Evolutionary conservation across 2,113 vertebrate species (phyloP), one percentile per base, ranked within the genome.

Genomic region (Opisthocomus hoazin): DNA sequence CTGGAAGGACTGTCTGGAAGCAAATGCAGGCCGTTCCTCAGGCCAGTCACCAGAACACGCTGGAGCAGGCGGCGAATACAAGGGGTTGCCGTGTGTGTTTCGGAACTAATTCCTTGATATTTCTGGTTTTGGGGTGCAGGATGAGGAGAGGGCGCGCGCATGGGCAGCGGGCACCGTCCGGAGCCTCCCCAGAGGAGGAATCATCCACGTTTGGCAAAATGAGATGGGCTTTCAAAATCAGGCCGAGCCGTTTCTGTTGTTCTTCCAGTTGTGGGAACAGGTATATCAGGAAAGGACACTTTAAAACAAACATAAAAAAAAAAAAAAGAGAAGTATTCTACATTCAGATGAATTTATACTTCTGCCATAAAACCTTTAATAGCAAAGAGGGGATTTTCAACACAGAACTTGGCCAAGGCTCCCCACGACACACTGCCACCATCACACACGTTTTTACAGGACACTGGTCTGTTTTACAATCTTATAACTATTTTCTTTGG

Each of bases 401-500:
- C 19, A 74, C n/a, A 32, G 50, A 81, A 45, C 13, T 84, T 81
- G 19, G 70, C 81, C 37, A 54, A 89, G 85, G 76, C 90, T 79
- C 86, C 94, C 91, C 82, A 64, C 10, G 8, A 75, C 50, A 80
- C 77, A 45, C 87, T 57, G 78, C 54, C 95, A 91, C 50, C 70
- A 68, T 24, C 13, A 91, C 69, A 4, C 60, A 80, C n/a, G 27
- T 45, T 37, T 93, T 84, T 86, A 93, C 74, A 89, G 75, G 90
- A 81, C 61, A 53, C 5, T 21, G 60, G 21, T 64, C 88, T 93
- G 79, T 36, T 82, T 92, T 89, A 90, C 77, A 90, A 43, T 29
- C 76, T 70, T 27, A 3, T 9, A 66, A 83, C 74, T 76, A 58
- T 78, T 90, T 95, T 92, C 93, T 97, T 95, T 94, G 96, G 94